phyloP scores from a whole-genome alignment of 2,113 vertebrate genomes.

The Galeopterus variegatus region DNA sequence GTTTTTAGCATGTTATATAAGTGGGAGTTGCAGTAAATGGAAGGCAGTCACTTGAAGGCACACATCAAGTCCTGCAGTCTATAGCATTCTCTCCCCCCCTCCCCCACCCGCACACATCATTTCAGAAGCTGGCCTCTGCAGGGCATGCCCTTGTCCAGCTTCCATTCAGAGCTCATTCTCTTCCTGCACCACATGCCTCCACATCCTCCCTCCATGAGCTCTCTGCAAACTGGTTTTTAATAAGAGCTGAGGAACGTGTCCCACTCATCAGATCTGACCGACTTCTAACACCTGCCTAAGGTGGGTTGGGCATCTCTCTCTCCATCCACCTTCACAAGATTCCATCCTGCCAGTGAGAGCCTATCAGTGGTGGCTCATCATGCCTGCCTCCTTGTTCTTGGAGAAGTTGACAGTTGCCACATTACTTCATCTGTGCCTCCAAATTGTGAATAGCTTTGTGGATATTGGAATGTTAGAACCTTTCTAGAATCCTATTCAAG shows the following conservation, averaged over 20 bases:
- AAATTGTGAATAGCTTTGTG: background rate
- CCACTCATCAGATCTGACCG: slow-evolving; percentile 11
- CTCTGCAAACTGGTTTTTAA: background rate
- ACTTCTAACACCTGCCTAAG: background rate
- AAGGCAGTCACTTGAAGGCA: background rate
- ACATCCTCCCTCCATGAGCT: background rate
- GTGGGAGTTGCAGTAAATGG: background rate
- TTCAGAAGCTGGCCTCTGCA: background rate
- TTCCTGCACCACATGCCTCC: too few relatives aligned
- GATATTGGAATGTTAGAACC: background rate
- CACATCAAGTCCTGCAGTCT: background rate
- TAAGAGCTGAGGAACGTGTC: background rate
- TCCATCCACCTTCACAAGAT: background rate
- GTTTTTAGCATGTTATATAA: background rate
- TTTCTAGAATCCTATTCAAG: background rate
- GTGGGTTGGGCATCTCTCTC: background rate
- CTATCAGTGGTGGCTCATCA: background rate
- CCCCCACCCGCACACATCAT: background rate
- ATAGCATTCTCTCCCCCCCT: background rate
- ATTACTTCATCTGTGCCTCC: background rate
- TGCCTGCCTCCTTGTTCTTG: background rate
- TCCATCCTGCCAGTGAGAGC: background rate
- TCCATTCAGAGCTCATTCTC: background rate
- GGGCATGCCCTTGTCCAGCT: background rate
- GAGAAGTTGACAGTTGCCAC: background rate